Conservation (phyloP, 2,797 vertebrate species). For the Zenarchopterus dispar region DNA sequence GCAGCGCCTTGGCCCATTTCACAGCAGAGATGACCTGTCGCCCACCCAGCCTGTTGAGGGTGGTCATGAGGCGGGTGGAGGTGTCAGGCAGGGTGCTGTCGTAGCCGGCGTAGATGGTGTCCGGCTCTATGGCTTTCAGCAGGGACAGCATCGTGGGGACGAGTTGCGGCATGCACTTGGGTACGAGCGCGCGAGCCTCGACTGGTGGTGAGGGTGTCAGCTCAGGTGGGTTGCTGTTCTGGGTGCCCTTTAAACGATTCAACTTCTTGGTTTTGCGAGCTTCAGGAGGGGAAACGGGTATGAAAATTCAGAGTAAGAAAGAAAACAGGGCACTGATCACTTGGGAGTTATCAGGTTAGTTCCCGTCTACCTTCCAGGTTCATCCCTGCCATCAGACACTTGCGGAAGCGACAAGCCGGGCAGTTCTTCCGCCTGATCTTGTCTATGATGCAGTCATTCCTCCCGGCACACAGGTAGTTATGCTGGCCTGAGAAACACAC, state of each 20-base stretch:
- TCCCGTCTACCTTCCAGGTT: slow-evolving; percentile 91
- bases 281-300: slow-evolving; percentile 48
- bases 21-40: slow-evolving; percentile 95
- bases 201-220: slow-evolving; percentile 56
- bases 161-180: slow-evolving; percentile 92
- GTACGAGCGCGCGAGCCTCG: slow-evolving; percentile 82
- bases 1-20: slow-evolving; percentile 98
- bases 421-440: slow-evolving; percentile 99
- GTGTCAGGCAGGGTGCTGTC: slow-evolving; percentile 91
- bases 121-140: slow-evolving; percentile 95
- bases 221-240: slow-evolving; percentile 68
- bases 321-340: background rate
- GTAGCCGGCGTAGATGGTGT: slow-evolving; percentile 93
- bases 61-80: slow-evolving; percentile 92
- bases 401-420: slow-evolving; percentile 96
- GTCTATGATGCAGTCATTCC: slow-evolving; percentile 99
- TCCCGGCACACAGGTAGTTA: slow-evolving; percentile 97
- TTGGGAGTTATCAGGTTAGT: background rate
- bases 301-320: background rate
- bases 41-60: slow-evolving; percentile 95
- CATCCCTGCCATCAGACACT: slow-evolving; percentile 98
- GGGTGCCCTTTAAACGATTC: slow-evolving; percentile 88
- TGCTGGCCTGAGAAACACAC: slow-evolving; percentile 88
- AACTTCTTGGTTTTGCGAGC: slow-evolving; percentile 96
- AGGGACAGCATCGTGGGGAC: slow-evolving; percentile 93